Base-by-base conservation (phyloP, 2,113 vertebrate genomes). In the Engystomops pustulosus region DNA sequence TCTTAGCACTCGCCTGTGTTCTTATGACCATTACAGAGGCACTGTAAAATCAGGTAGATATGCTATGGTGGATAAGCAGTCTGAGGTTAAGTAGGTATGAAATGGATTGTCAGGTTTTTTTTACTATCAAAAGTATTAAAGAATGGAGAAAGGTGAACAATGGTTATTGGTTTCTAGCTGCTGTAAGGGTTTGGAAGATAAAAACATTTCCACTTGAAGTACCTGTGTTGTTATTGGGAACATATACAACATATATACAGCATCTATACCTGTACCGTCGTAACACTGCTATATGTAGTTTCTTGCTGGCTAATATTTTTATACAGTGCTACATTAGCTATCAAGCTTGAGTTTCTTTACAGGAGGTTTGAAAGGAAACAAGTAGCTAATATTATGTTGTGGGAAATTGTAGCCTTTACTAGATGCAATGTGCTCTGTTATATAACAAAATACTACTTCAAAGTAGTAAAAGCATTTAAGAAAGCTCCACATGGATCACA, bases 1-100 rank as follows among this genome's bases (percentile, higher is more conserved):
- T 80, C 67, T 79, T 79, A 14, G 34, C 17, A 27, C 68, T 80
- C 25, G 41, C 38, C 60, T 80, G 38, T 80, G 58, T 8, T 4
- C 17, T 68, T 80, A 15, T 30, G 17, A 41, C 41, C 38, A 30
- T 80, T 67, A 47, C 32, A 67, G 45, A 67, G 67, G 32, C 23
- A 67, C 38, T 47, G 65, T 49, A 80, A 45, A 36, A 67, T 80
- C 38, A 49, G 45, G 18, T 65, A 67, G 65, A 25, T 65, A 11
- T 47, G 77, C 45, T 47, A 41, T 49, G 38, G 55, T 32, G 12
- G 17, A n/a, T 32, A 79, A 18, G 55, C 20, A 15, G 53, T 25
- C 23, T 30, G 30, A 65, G 60, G 18, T 15, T 47, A 67, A 49
- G 23, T 36, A 47, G 6, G 67, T 20, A n/a, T 18, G 60, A 65